Evolutionary conservation across 2,888 invertebrate species (phyloP).

Genomic region (Cartodere bifasciata): DNA sequence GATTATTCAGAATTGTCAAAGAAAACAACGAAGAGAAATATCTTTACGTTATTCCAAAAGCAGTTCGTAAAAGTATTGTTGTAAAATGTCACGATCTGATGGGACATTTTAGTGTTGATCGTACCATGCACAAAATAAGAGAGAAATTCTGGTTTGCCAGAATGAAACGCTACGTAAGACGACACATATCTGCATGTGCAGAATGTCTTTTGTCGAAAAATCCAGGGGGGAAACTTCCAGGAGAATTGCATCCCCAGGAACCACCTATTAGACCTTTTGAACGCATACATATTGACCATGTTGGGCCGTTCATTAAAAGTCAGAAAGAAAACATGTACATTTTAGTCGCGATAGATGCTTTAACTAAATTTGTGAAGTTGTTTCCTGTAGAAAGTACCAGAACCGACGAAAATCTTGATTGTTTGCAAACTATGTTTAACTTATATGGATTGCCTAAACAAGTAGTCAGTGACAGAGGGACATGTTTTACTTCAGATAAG

Average conservation of each 20-base stretch:
- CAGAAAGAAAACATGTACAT: slow-evolving; percentile 11
- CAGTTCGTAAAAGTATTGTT: slow-evolving; percentile 6
- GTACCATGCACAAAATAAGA: slow-evolving; percentile 9
- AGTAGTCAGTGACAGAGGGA: slow-evolving; percentile 16
- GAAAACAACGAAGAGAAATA: slow-evolving; percentile 1
- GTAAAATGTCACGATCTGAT: slow-evolving; percentile 10
- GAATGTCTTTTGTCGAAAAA: slow-evolving; percentile 16
- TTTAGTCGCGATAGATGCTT: slow-evolving; percentile 14
- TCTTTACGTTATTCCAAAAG: slow-evolving; percentile 8
- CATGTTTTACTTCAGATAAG: slow-evolving; percentile 11
- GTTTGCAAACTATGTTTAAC: slow-evolving; percentile 4
- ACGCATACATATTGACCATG: slow-evolving; percentile 14
- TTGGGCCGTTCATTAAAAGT: slow-evolving; percentile 14
- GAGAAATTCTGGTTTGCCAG: too few species aligned
- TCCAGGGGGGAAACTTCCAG: slow-evolving; percentile 12
- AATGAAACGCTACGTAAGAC: slow-evolving; percentile 13
- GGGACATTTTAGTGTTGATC: slow-evolving; percentile 14
- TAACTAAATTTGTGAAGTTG: slow-evolving; percentile 14
- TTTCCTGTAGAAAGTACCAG: slow-evolving; percentile 10
- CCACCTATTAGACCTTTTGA: slow-evolving; percentile 13
- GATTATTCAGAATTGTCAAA: background rate
- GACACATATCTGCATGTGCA: slow-evolving; percentile 16
- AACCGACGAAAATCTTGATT: too few species aligned
- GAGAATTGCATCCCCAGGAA: slow-evolving; percentile 11
- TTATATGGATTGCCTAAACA: slow-evolving; percentile 12